Conservation (phyloP, 2,113 vertebrate genomes). For the Alosa alosa region DNA sequence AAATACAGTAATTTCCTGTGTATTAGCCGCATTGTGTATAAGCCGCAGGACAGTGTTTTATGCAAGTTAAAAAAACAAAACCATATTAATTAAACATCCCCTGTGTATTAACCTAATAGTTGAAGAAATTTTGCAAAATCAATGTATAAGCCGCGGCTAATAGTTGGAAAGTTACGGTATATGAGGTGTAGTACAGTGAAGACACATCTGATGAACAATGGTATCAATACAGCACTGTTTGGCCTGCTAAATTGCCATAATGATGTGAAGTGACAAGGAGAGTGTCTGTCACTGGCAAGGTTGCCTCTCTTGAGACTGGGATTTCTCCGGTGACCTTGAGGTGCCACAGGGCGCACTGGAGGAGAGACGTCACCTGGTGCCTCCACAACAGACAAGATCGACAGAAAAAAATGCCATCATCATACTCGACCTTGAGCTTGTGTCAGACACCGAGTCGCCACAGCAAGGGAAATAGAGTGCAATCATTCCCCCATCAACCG, state of each 20-base stretch:
- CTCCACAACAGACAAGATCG: not conserved
- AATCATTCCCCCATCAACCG: constrained; percentile 31
- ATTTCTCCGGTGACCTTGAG: constrained; percentile 37
- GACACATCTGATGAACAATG: not conserved
- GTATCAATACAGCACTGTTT: not conserved
- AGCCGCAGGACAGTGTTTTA: too few species aligned
- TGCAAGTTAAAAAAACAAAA: too few species aligned
- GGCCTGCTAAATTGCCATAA: not conserved
- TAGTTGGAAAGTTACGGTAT: too few species aligned
- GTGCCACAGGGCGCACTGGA: constrained; percentile 19
- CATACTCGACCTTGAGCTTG: not conserved
- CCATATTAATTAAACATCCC: too few species aligned
- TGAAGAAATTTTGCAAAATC: too few species aligned
- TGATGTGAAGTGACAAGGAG: constrained; percentile 35
- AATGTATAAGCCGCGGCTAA: too few species aligned
- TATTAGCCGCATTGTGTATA: too few species aligned
- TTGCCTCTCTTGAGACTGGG: constrained; percentile 25
- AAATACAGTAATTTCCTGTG: too few species aligned
- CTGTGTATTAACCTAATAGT: too few species aligned
- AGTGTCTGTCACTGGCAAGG: constrained; percentile 27
- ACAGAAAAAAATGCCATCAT: constrained; percentile 3
- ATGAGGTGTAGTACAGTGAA: not conserved
- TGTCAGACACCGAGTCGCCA: constrained; percentile 14
- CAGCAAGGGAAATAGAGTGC: constrained; percentile 16
- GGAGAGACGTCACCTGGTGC: constrained; percentile 3